Conservation (phyloP, 1,140 invertebrate genomes). For the Lepidurus apus region DNA sequence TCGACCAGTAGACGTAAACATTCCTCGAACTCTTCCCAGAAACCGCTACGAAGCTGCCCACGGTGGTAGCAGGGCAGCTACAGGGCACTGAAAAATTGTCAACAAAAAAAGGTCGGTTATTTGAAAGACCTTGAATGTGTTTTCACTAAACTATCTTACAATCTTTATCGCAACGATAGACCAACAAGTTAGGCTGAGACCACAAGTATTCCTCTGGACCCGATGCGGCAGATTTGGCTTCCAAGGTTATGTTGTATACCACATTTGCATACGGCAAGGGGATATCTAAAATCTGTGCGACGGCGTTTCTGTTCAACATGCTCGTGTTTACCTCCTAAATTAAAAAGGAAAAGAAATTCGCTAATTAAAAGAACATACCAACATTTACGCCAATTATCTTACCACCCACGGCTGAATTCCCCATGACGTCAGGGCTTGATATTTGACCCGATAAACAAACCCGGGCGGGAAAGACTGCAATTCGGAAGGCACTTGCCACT, state of each 20-base stretch:
- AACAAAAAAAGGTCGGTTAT: constrained; percentile 32
- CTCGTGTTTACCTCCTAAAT: neutral
- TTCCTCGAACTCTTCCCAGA: constrained; percentile 43
- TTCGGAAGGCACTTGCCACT: constrained; percentile 54
- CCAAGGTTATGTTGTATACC: constrained; percentile 61
- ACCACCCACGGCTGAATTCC: constrained; percentile 49
- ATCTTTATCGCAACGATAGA: constrained; percentile 52
- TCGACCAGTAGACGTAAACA: constrained; percentile 38
- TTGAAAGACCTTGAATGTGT: constrained; percentile 42
- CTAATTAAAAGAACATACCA: constrained; percentile 13
- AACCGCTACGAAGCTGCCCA: constrained; percentile 59
- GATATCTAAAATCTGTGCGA: constrained; percentile 50
- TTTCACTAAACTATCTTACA: neutral
- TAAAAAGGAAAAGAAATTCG: neutral
- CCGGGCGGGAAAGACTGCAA: constrained; percentile 55
- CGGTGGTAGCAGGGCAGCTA: constrained; percentile 54
- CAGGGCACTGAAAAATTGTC: constrained; percentile 48
- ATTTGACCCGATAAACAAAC: constrained; percentile 55
- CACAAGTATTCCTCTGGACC: constrained; percentile 51
- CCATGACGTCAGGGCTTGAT: constrained; percentile 52
- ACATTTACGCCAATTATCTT: constrained; percentile 44
- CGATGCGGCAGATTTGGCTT: constrained; percentile 53
- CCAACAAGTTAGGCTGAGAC: constrained; percentile 57
- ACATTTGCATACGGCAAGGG: constrained; percentile 59
- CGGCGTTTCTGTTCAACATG: neutral